Evolutionary conservation across 92 coral and sea anemone species (phyloP), one percentile per base, ranked within the genome.

Genomic region (Siderastrea radians): DNA sequence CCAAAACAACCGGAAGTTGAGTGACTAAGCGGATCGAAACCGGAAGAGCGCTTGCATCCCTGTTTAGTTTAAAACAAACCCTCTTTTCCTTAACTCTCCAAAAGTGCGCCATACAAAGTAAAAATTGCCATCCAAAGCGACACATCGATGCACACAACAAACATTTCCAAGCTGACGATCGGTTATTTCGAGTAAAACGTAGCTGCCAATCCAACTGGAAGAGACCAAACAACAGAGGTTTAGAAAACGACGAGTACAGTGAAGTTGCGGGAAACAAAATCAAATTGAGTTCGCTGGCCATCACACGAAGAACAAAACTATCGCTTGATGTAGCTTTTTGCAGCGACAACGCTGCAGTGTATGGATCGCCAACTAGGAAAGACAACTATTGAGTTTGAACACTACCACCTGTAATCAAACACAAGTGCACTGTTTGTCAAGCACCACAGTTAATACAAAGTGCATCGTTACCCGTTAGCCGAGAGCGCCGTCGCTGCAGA

Each of bases 1-100:
- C 50, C 67, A 61, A 69, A 72, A 61, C 49, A 3, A 83, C 87
- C 87, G 87, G 87, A 83, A 72, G 87, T 83, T n/a, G 59, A 15
- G 3, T 8, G 15, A 19, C n/a, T 47, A 13, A 60, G 78, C 78
- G 16, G 26, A 72, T 17, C 46, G 6, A 16, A 66, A 68, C 70
- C 58, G 78, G 78, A 77, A 77, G 52, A 57, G 51, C 13, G 43
- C 49, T 26, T 74, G 52, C 64, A 7, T 50, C 53, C 11, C 15
- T 16, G 49, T 6, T 13, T 4, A 26, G 53, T 49, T 64, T 51
- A 5, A 57, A 50, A 61, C 53, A 46, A 54, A 57, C 44, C 2
- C 58, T 26, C 38, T 26, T 26, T 26, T 26, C 38, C 38, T 26
- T 13, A 55, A 38, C 3, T 15, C 10, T 50, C 52, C 14, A 53